These are phyloP conservation scores for Patagioenas fasciata DNA, from an alignment of 2,113 vertebrate genomes.

Conservation along the genomic window DNA sequence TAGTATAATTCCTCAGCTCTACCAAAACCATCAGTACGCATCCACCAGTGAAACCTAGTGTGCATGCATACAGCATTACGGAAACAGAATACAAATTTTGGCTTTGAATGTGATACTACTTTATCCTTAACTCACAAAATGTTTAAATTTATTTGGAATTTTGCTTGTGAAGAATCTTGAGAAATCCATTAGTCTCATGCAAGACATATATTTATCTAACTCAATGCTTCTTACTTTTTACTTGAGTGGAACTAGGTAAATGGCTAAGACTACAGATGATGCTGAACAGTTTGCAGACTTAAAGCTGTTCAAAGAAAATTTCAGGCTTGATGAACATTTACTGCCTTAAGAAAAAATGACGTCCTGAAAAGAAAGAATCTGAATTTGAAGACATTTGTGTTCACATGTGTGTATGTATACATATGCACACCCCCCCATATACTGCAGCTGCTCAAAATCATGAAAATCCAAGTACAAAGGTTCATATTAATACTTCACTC, in stretches of 20 bases:
- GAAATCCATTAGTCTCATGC: not conserved
- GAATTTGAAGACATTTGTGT: not conserved
- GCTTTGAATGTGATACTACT: not conserved
- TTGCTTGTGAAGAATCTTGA: not conserved
- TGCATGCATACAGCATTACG: fast-evolving
- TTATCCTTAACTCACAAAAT: not conserved
- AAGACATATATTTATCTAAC: not conserved
- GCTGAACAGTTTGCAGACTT: not conserved
- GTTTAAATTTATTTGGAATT: not conserved
- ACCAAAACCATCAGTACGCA: not conserved
- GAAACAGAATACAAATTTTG: not conserved
- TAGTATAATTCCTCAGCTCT: not conserved
- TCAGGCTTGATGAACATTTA: not conserved
- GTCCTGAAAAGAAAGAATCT: not conserved
- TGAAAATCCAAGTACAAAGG: not conserved
- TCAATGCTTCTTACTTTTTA: not conserved
- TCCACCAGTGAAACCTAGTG: not conserved
- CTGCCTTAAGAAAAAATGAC: not conserved
- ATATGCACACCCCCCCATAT: not conserved
- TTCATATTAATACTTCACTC: not conserved
- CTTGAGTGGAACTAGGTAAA: not conserved
- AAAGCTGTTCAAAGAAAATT: not conserved
- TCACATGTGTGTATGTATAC: fast-evolving
- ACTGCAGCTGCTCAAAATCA: not conserved
- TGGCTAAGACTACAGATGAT: not conserved